These are phyloP conservation scores for Beris morrisii DNA, from an alignment of 2,888 invertebrate genomes.

Conservation along the genomic window DNA sequence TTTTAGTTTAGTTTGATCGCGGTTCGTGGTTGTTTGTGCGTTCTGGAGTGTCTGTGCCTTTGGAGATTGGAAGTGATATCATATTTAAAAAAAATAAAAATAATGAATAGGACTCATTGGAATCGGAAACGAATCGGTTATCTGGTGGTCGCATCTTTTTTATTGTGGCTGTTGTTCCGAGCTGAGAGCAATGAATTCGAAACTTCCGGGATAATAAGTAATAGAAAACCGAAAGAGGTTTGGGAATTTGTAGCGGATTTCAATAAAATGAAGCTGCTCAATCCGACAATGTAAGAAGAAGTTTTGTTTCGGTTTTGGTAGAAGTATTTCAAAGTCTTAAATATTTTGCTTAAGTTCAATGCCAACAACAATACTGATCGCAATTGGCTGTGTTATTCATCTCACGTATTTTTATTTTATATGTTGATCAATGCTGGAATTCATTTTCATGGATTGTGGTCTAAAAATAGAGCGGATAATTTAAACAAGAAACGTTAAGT, in stretches of 20 bases:
- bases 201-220: slow-evolving; percentile 59
- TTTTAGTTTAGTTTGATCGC: too few relatives aligned
- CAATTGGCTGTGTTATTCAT: too few relatives aligned
- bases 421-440: too few relatives aligned
- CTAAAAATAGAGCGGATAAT: too few relatives aligned
- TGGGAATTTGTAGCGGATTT: slow-evolving; percentile 79
- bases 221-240: slow-evolving; percentile 62
- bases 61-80: slow-evolving; percentile 4
- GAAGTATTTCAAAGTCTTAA: neutral
- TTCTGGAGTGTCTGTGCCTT: too few relatives aligned
- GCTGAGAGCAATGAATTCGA: slow-evolving; percentile 54
- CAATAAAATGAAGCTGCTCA: slow-evolving; percentile 69
- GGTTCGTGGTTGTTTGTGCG: too few relatives aligned
- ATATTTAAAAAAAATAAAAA: slow-evolving; percentile 1
- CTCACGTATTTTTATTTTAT: too few relatives aligned
- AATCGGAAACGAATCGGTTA: slow-evolving; percentile 32
- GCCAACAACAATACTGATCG: too few relatives aligned
- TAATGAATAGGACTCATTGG: slow-evolving; percentile 34
- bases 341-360: too few relatives aligned
- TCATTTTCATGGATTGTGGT: too few relatives aligned
- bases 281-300: slow-evolving; percentile 70
- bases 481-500: too few relatives aligned
- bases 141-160: slow-evolving; percentile 41
- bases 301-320: neutral
- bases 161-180: slow-evolving; percentile 49